Percentiles rank a stretch among this genome's conserved stretches.
phyloP scores from a whole-genome alignment of 2,113 vertebrate genomes.

The Mixornis gularis region DNA sequence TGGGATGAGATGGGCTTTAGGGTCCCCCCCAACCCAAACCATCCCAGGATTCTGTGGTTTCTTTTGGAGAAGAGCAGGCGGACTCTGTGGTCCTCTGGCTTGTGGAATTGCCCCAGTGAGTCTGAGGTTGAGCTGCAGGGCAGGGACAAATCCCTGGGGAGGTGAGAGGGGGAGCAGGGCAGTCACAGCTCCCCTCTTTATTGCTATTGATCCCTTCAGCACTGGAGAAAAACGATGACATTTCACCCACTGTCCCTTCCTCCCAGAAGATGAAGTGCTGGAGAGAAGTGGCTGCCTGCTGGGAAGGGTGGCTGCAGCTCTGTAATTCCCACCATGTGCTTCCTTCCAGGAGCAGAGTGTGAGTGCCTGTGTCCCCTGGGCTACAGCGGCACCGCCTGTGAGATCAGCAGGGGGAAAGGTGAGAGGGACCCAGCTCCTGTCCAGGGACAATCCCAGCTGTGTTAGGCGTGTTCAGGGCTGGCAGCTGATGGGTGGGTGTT shows the following conservation, averaged over 20 bases:
- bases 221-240: neutral
- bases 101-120: neutral
- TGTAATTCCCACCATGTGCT: neutral
- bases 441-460: neutral
- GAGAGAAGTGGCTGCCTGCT: neutral
- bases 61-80: neutral
- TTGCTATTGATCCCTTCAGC: neutral
- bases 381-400: conserved; percentile 78
- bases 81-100: neutral
- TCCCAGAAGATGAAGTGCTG: neutral
- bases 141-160: neutral
- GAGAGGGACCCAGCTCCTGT: neutral
- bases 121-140: neutral
- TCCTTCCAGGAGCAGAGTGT: conserved; percentile 76
- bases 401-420: conserved; percentile 76
- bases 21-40: neutral
- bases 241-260: neutral
- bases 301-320: neutral
- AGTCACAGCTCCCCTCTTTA: neutral
- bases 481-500: neutral
- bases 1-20: neutral
- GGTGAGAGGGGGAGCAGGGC: neutral
- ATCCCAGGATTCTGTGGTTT: neutral
- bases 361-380: conserved; percentile 86
- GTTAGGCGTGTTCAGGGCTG: fast-evolving